Conservation (phyloP, 53 echinoderm and acorn worm genomes). For the Paracentrotus lividus region DNA sequence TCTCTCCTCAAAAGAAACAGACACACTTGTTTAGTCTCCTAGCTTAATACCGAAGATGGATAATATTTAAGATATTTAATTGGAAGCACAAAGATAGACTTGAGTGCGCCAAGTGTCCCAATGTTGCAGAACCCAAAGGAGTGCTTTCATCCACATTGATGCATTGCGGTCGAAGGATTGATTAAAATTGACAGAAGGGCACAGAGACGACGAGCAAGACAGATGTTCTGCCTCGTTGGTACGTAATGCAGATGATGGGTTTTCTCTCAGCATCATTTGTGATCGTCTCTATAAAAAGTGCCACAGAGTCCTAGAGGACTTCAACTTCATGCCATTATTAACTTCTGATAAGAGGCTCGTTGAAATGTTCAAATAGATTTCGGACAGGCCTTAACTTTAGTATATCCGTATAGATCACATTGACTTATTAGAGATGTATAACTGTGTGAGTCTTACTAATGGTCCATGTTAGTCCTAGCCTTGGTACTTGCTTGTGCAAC, state of each 20-base stretch:
- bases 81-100: neutral
- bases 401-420: too few species aligned
- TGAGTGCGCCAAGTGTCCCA: neutral
- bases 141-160: constrained; percentile 29
- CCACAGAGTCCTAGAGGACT: neutral
- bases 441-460: too few species aligned
- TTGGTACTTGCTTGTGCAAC: too few species aligned
- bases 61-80: constrained; percentile 46
- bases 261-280: neutral
- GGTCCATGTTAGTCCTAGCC: too few species aligned
- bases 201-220: neutral
- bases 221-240: neutral
- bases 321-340: neutral
- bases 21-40: neutral
- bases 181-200: constrained; percentile 45
- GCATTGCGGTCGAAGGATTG: constrained; percentile 18
- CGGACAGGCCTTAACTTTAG: neutral
- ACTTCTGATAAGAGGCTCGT: neutral
- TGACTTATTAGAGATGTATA: too few species aligned
- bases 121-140: constrained; percentile 15
- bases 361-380: neutral
- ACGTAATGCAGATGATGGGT: constrained; percentile 48
- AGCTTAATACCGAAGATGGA: neutral
- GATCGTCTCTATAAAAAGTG: constrained; percentile 17
- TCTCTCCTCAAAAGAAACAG: neutral